Conservation (phyloP, 2,797 vertebrate genomes). For the Orestias chungarensis region DNA sequence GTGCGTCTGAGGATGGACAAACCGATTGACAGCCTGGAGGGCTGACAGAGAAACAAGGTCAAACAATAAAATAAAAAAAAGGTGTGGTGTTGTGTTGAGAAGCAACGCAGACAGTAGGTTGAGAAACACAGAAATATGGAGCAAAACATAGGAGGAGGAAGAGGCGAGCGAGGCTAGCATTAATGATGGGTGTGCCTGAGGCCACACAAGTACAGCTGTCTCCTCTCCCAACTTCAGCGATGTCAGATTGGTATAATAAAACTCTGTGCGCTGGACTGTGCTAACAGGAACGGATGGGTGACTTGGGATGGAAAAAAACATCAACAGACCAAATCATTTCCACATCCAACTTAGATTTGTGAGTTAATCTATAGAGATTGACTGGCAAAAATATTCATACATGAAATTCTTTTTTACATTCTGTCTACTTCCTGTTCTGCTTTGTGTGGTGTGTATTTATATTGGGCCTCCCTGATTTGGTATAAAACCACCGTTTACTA, state of each 20-base stretch:
- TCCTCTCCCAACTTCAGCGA: slow-evolving; percentile 67
- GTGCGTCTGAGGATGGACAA: slow-evolving; percentile 21
- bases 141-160: slow-evolving; percentile 60
- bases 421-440: neutral
- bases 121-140: slow-evolving; percentile 51
- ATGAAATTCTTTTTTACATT: neutral
- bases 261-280: slow-evolving; percentile 58
- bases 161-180: slow-evolving; percentile 75
- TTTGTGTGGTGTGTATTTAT: neutral
- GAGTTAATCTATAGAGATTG: slow-evolving; percentile 12
- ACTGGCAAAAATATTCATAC: neutral
- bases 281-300: slow-evolving; percentile 68
- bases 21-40: slow-evolving; percentile 51
- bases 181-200: slow-evolving; percentile 75
- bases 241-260: slow-evolving; percentile 72
- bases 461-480: neutral
- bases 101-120: slow-evolving; percentile 48
- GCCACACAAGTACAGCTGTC: slow-evolving; percentile 74
- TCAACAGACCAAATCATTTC: slow-evolving; percentile 32
- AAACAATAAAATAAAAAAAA: slow-evolving; percentile 41
- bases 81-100: slow-evolving; percentile 58
- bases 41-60: slow-evolving; percentile 48
- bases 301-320: slow-evolving; percentile 23
- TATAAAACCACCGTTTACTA: neutral
- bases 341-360: slow-evolving; percentile 29